phyloP scores from a whole-genome alignment of 2,888 invertebrate species.

The Bhutanitis thaidina region DNA sequence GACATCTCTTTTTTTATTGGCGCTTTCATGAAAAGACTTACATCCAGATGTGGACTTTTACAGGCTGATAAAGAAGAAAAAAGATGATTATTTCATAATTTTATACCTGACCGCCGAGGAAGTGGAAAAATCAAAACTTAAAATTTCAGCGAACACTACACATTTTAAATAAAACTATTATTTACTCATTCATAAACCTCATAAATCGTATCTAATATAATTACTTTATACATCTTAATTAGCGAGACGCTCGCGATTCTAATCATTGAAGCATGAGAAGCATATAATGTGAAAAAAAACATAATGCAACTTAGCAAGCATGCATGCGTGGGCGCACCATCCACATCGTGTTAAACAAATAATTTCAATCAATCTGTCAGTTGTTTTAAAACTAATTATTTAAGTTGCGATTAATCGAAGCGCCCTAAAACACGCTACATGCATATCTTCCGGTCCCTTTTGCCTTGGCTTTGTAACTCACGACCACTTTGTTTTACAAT shows the following conservation, averaged over 20 bases:
- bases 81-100: no score
- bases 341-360: not conserved
- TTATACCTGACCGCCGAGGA: no score
- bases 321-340: not conserved
- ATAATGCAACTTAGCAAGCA: not conserved
- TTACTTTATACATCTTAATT: no score
- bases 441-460: not conserved
- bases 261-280: not conserved
- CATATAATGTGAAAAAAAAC: not conserved
- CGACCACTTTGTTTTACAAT: not conserved
- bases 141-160: no score
- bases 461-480: not conserved
- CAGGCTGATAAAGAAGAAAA: no score
- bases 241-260: not conserved
- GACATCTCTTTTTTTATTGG: no score
- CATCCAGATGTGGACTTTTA: no score
- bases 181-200: no score
- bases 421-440: not conserved
- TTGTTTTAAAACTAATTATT: not conserved
- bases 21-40: no score
- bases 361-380: not conserved
- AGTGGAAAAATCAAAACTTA: no score
- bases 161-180: no score
- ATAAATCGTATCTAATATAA: no score
- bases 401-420: not conserved